Evolutionary conservation across 2,888 invertebrate species (phyloP), one percentile per base, ranked within the genome.

Genomic region (Brachyopa scutellaris): DNA sequence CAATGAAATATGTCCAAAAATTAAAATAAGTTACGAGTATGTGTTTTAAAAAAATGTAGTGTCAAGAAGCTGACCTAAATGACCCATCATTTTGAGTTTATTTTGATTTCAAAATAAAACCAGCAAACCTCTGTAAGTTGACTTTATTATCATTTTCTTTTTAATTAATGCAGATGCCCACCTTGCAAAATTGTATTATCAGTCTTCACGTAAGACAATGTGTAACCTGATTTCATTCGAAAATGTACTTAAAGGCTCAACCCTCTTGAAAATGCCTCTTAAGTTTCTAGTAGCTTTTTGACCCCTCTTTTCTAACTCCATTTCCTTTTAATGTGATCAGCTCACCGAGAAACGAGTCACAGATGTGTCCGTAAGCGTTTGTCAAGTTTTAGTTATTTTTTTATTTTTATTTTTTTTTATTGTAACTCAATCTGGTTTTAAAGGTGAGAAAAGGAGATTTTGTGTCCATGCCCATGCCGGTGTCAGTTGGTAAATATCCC

Each of bases 231-330:
- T 82, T 77, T 82, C 61, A 61, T 42, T 51, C 17, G 7, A 21
- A 47, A 66, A 19, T 49, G 13, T 53, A 59, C 76, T 76, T 53
- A 61, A 59, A 64, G 33, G 66, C 82, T 76, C 82, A 82, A 59
- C 82, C 82, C 82, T 77, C 76, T 82, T 66, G 70, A 76, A 64
- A 72, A 72, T 76, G 40, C 59, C 82, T 80, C 82, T 72, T 33
- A 70, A 72, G 55, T 47, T 70, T 82, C 70, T 76, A 82, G 76
- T 82, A 82, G 76, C 82, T 82, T 82, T 80, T 82, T 82, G 70
- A 82, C 76, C 82, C 70, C 82, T 31, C 70, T 55, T n/a, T 72
- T 55, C 21, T 51, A 64, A 61, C 64, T 77, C 77, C 40, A 61
- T 59, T 72, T 76, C 70, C 61, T 76, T 72, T 59, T 76, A 51